phyloP scores from a whole-genome alignment of 2,797 vertebrate genomes.

The Halcyon smyrnensis region DNA sequence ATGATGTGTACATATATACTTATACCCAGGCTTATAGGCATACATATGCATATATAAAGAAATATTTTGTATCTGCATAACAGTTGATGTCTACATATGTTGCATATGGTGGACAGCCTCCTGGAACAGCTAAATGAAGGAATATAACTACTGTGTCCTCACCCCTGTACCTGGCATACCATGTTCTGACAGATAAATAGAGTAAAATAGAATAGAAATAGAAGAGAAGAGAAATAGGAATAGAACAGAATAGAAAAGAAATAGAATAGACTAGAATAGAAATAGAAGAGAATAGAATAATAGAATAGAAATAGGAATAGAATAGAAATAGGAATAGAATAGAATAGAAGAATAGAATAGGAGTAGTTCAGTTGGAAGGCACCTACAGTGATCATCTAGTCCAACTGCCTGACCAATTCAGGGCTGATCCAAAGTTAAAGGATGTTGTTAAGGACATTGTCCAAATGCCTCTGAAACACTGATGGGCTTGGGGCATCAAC shows the following conservation, averaged over 20 bases:
- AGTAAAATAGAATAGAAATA: not conserved
- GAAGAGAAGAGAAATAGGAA: no score
- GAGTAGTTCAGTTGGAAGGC: not conserved
- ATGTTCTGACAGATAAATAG: not conserved
- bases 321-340: no score
- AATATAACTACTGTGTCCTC: not conserved
- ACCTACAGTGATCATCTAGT: not conserved
- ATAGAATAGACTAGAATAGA: not conserved
- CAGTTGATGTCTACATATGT: not conserved
- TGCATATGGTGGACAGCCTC: not conserved
- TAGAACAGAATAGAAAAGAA: not conserved
- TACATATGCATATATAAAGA: not conserved
- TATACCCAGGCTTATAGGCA: not conserved
- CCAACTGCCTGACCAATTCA: no score
- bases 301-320: no score
- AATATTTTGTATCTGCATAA: not conserved
- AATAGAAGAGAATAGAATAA: no score
- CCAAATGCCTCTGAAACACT: no score
- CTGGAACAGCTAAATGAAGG: not conserved
- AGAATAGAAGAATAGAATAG: not conserved
- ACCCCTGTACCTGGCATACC: not conserved
- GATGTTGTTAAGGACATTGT: no score
- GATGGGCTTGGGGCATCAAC: no score
- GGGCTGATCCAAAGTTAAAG: no score
- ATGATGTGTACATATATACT: not conserved